Conservation (phyloP, 2,113 vertebrate species). For the Puffinus mauretanicus region DNA sequence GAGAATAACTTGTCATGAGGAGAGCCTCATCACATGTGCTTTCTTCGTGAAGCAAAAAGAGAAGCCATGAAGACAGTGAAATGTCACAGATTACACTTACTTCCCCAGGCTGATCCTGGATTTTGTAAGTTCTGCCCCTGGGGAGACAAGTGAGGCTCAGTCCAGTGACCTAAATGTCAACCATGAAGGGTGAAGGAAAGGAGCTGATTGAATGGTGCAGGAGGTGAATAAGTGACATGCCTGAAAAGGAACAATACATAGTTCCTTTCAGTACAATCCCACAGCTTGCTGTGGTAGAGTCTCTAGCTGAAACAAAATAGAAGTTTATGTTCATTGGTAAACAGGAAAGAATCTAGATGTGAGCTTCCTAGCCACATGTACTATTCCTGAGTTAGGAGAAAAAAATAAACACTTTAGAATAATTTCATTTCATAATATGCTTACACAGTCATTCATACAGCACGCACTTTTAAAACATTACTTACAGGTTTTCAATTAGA, state of each 20-base stretch:
- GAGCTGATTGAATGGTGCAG: accelerated
- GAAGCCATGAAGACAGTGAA: not conserved
- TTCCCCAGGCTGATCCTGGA: not conserved
- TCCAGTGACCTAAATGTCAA: not conserved
- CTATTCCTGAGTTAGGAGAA: not conserved
- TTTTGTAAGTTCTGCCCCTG: not conserved
- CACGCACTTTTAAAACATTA: not conserved
- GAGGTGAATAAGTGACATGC: not conserved
- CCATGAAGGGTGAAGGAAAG: not conserved
- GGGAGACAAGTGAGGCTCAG: not conserved
- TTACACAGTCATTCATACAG: not conserved
- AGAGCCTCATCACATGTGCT: not conserved
- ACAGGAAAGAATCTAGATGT: not conserved
- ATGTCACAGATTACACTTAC: not conserved
- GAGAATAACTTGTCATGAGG: not conserved
- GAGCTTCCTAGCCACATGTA: not conserved
- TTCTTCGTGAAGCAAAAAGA: not conserved
- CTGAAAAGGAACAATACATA: not conserved
- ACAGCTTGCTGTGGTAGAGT: not conserved
- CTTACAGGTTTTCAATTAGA: not conserved
- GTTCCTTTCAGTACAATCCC: not conserved
- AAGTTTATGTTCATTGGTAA: not conserved
- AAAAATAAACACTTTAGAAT: not conserved
- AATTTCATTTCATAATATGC: not conserved
- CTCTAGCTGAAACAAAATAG: not conserved